Conservation (phyloP, 2,113 vertebrate genomes). For the Benitochromis conjunctus region DNA sequence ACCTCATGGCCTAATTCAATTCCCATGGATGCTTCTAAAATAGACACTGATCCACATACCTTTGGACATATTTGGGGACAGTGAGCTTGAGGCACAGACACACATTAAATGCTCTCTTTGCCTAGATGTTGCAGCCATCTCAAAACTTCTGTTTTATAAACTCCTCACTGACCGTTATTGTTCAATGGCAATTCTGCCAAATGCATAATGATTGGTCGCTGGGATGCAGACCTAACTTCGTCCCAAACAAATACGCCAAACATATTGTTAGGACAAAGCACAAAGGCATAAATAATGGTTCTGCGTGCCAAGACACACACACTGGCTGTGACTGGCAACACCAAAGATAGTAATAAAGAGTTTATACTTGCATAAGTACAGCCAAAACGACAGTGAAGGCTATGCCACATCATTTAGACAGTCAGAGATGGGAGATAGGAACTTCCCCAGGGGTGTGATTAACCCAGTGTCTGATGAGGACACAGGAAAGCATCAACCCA, state of each 20-base stretch:
- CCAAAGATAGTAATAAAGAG: not conserved
- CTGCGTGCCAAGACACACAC: not conserved
- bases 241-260: not conserved
- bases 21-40: constrained; percentile 51
- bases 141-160: not conserved
- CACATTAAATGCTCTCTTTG: not conserved
- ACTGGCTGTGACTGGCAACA: not conserved
- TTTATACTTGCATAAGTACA: not conserved
- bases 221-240: not conserved
- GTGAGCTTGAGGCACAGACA: constrained; percentile 4
- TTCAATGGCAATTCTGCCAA: not conserved
- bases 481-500: constrained; percentile 73
- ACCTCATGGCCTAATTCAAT: constrained; percentile 61
- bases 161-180: not conserved
- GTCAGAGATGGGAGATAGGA: constrained; percentile 1
- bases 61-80: constrained; percentile 31
- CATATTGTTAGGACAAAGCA: not conserved
- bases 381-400: not conserved
- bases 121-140: not conserved
- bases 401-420: constrained; percentile 9
- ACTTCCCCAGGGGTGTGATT: constrained; percentile 31
- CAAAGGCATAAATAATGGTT: not conserved
- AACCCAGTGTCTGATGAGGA: constrained; percentile 42
- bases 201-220: not conserved
- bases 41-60: constrained; percentile 66